A percentile compares a stretch with the other conserved stretches of the same genome.
Evolutionary conservation across 1,140 invertebrate species (phyloP).

Genomic region (Brachionus angularis): DNA sequence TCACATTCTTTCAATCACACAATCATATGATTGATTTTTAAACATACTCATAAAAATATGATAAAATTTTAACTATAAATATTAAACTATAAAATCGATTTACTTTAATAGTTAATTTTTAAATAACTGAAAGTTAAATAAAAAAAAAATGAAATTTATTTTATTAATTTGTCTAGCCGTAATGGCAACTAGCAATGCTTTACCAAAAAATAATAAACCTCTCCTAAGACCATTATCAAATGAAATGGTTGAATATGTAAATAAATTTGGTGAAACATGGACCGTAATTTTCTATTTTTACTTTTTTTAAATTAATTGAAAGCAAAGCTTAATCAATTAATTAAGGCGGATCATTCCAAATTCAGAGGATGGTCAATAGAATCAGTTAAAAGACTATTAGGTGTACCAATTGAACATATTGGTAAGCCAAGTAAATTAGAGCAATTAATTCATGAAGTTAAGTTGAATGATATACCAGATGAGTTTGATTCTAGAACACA

Average conservation of each 20-base stretch:
- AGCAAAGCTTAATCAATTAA: background rate
- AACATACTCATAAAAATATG: too few species aligned
- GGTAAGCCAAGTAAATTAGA: constrained; percentile 12
- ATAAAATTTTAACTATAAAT: too few species aligned
- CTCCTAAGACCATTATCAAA: constrained; percentile 21
- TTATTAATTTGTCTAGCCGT: constrained; percentile 5
- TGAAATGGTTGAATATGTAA: constrained; percentile 35
- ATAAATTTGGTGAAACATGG: constrained; percentile 22
- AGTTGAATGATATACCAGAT: constrained; percentile 64
- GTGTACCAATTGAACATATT: constrained; percentile 3
- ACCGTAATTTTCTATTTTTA: background rate
- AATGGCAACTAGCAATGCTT: background rate
- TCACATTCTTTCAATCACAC: background rate
- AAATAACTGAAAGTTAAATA: too few species aligned
- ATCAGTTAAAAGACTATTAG: constrained; percentile 25
- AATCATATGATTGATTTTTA: too few species aligned
- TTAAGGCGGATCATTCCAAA: constrained; percentile 22
- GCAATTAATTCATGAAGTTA: constrained; percentile 1
- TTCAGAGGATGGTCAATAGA: constrained; percentile 38
- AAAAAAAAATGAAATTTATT: constrained; percentile 30
- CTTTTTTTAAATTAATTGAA: background rate
- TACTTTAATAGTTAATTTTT: too few species aligned
- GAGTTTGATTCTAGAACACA: constrained; percentile 73
- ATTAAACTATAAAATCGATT: too few species aligned
- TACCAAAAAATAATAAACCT: constrained; percentile 1